These are phyloP conservation scores for Chalcis sispes DNA, from an alignment of 2,888 invertebrate genomes.

Conservation along the genomic window DNA sequence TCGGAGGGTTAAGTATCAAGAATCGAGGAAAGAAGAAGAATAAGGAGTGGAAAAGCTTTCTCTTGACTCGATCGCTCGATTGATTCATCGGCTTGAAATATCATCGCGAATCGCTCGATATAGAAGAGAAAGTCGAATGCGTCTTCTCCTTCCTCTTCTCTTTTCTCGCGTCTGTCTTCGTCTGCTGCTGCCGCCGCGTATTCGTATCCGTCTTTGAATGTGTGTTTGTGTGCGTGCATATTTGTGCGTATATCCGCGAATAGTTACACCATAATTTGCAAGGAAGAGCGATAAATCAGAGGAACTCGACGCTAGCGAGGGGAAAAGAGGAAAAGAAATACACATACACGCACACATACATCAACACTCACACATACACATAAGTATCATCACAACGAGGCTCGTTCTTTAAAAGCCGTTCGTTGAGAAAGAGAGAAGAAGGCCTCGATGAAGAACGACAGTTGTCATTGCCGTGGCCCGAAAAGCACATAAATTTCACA, in stretches of 20 bases:
- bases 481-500: slow-evolving; percentile 48
- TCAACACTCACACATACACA: too few relatives aligned
- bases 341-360: too few relatives aligned
- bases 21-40: background rate
- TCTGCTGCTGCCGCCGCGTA: background rate
- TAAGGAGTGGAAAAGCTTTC: slow-evolving; percentile 37
- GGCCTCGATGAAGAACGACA: slow-evolving; percentile 50
- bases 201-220: background rate
- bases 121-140: slow-evolving; percentile 5
- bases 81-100: slow-evolving; percentile 58
- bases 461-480: slow-evolving; percentile 43
- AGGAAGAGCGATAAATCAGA: slow-evolving; percentile 57
- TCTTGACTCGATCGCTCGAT: slow-evolving; percentile 29
- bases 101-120: slow-evolving; percentile 48
- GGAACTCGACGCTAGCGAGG: background rate
- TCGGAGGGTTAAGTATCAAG: too few relatives aligned
- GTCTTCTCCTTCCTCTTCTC: too few relatives aligned
- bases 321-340: background rate
- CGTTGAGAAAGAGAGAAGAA: background rate
- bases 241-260: too few relatives aligned
- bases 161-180: slow-evolving; percentile 6
- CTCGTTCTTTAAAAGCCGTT: slow-evolving; percentile 10
- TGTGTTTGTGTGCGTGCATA: too few relatives aligned
- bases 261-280: slow-evolving; percentile 55
- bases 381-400: too few relatives aligned